phyloP scores from a whole-genome alignment of 2,797 vertebrate species.

The Anguilla anguilla region DNA sequence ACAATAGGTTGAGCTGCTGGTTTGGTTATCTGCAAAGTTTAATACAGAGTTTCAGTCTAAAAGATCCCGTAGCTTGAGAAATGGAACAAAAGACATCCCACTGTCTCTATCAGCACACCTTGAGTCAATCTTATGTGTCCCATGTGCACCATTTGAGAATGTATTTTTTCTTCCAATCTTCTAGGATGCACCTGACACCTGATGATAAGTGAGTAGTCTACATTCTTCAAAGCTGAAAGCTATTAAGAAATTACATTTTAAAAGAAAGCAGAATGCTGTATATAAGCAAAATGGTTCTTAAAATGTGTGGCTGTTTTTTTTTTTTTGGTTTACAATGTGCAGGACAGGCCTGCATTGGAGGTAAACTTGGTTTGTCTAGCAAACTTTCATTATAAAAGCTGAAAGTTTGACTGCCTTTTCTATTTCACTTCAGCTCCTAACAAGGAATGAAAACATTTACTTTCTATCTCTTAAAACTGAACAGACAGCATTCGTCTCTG shows the following conservation, averaged over 20 bases:
- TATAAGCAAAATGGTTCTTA: constrained; percentile 5
- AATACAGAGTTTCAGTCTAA: no score
- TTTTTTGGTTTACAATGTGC: constrained; percentile 7
- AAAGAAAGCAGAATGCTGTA: neutral
- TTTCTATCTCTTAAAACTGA: constrained; percentile 8
- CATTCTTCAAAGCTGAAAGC: neutral
- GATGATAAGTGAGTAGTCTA: no score
- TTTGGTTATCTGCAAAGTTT: no score
- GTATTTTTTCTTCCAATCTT: no score
- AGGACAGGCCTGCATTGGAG: constrained; percentile 10
- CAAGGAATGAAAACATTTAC: constrained; percentile 38
- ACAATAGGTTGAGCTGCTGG: no score
- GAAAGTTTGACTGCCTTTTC: neutral
- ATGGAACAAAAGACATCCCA: no score
- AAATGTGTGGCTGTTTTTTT: neutral
- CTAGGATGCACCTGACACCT: no score
- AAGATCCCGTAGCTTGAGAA: no score
- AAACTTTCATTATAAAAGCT: constrained; percentile 30
- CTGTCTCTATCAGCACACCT: no score
- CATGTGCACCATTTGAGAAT: no score
- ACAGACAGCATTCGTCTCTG: constrained; percentile 13
- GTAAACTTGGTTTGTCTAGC: constrained; percentile 33
- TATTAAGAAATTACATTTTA: neutral
- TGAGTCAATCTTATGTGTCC: no score
- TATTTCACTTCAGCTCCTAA: constrained; percentile 31